Conservation (phyloP, 2,797 vertebrate genomes). For the Pangasius macronema region DNA sequence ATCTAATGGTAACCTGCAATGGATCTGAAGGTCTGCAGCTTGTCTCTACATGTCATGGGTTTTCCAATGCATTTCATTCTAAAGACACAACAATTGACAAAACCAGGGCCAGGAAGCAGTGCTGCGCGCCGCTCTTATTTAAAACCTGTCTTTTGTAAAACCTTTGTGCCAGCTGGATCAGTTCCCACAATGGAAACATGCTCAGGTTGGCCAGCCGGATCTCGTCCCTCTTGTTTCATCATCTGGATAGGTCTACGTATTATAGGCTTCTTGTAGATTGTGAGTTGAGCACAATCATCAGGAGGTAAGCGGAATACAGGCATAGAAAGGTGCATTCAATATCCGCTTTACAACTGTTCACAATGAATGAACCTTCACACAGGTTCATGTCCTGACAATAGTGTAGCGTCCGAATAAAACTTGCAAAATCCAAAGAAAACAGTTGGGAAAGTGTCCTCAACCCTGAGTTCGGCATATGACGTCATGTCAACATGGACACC, state of each 20-base stretch:
- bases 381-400: background rate
- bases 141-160: constrained; percentile 18
- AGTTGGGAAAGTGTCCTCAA: background rate
- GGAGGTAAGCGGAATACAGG: constrained; percentile 2
- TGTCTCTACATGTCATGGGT: constrained; percentile 10
- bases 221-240: constrained; percentile 15
- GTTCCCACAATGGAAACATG: background rate
- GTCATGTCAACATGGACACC: background rate
- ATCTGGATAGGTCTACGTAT: background rate
- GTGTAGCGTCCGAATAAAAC: background rate
- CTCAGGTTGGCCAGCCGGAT: constrained; percentile 6
- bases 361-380: background rate
- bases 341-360: background rate
- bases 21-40: background rate
- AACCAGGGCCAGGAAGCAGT: background rate
- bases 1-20: background rate
- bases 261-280: background rate
- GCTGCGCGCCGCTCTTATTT: background rate
- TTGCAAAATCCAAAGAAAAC: background rate
- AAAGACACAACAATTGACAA: constrained; percentile 10
- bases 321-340: background rate
- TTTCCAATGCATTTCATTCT: background rate
- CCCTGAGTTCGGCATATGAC: background rate
- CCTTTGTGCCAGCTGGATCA: background rate
- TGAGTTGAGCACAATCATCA: background rate